Evolutionary conservation across 2,797 vertebrate genomes (phyloP), one percentile per base, ranked within the genome.

Genomic region (Mus caroli): DNA sequence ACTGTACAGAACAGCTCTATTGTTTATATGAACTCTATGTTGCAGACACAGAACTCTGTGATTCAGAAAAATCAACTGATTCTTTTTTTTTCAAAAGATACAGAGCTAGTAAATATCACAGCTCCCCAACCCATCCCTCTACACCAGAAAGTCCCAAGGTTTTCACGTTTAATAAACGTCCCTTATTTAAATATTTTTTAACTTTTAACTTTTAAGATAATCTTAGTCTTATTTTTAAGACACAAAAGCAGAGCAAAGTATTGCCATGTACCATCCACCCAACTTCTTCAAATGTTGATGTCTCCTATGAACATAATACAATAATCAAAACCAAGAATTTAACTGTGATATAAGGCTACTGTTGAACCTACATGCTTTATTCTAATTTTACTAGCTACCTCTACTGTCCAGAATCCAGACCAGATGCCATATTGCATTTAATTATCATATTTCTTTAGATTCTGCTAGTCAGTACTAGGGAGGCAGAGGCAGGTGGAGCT

Each of bases 151-250:
- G 22, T 22, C 20, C 2, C 17, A 31, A 0, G 24, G 78, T 83
- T 67, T 67, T 24, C 67, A 93, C 50, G 11, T 62, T n/a, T 93
- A n/a, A 84, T 28, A 87, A 89, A 54, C 20, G 9, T 37, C 4
- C 13, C 2, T 24, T 28, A 34, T 75, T 96, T 28, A 90, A 93
- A 37, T 76, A n/a, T 79, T 91, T 92, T 92, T 75, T 79, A 86
- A 83, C 22, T 92, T 92, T 75, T 79, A 86, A 83, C 22, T 94
- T 95, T 71, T 71, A 6, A 84, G 94, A 79, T 73, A 54, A 95
- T 64, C 77, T 93, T 11, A 94, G 50, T 71, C 43, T 73, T 76
- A 58, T n/a, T n/a, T 26, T 94, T 54, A 11, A 56, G 82, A 26
- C 80, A 15, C 43, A 67, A 77, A 87, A 83, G 79, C 24, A 52